Evolutionary conservation across 2,113 vertebrate genomes (phyloP).

Genomic region (Lagopus muta): DNA sequence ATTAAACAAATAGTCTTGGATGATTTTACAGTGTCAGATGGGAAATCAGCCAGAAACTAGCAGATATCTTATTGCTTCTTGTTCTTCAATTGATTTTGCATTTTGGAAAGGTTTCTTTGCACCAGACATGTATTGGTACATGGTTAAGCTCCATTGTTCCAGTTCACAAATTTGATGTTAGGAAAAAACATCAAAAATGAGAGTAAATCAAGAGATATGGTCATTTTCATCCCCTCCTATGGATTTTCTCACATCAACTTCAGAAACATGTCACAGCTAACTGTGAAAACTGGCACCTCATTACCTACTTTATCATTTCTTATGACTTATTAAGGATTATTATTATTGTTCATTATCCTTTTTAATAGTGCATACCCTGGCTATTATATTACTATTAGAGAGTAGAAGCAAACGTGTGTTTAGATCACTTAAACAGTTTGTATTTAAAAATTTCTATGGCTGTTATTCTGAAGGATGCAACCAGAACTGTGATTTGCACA

Average conservation of each 20-base stretch:
- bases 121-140: slow-evolving; percentile 7
- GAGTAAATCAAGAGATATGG: slow-evolving; percentile 45
- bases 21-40: slow-evolving; percentile 50
- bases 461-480: slow-evolving; percentile 31
- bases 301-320: slow-evolving; percentile 57
- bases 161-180: slow-evolving; percentile 26
- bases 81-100: slow-evolving; percentile 30
- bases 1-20: slow-evolving; percentile 47
- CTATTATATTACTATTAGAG: neutral
- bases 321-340: slow-evolving; percentile 54
- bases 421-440: slow-evolving; percentile 46
- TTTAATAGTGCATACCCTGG: slow-evolving; percentile 10
- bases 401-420: slow-evolving; percentile 22
- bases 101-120: slow-evolving; percentile 33
- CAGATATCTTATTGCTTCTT: slow-evolving; percentile 45
- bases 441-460: slow-evolving; percentile 38
- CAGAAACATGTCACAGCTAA: slow-evolving; percentile 52
- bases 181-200: neutral
- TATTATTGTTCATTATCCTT: slow-evolving; percentile 36
- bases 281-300: slow-evolving; percentile 48
- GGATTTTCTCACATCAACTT: slow-evolving; percentile 7
- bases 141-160: neutral
- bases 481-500: slow-evolving; percentile 24
- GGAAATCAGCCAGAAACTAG: slow-evolving; percentile 59
- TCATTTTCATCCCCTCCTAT: slow-evolving; percentile 34